Evolutionary conservation across 2,797 vertebrate species (phyloP).

Genomic region (Allobates femoralis): DNA sequence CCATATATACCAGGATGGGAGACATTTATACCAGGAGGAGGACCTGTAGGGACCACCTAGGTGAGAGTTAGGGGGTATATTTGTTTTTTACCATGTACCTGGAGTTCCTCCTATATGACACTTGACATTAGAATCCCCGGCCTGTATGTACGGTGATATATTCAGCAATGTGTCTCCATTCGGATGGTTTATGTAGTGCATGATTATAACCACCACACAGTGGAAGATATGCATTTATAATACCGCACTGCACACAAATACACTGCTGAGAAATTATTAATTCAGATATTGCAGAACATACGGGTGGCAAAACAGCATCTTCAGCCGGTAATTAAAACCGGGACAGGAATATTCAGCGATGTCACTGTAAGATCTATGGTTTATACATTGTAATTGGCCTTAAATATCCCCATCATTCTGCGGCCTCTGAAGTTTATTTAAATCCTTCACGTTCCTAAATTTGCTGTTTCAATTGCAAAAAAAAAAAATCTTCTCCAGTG

Average conservation of each 20-base stretch:
- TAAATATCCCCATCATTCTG: constrained; percentile 67
- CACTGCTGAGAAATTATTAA: constrained; percentile 16
- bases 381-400: constrained; percentile 65
- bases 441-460: constrained; percentile 69
- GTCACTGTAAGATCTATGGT: constrained; percentile 54
- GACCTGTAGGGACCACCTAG: too few species aligned
- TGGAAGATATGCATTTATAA: neutral
- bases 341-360: constrained; percentile 49
- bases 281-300: neutral
- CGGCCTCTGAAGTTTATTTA: constrained; percentile 64
- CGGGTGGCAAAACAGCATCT: neutral
- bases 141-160: neutral
- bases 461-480: constrained; percentile 64
- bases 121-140: neutral
- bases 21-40: too few species aligned
- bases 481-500: constrained; percentile 66
- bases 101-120: neutral
- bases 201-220: neutral
- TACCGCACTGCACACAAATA: neutral
- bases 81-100: too few species aligned
- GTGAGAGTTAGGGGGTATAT: too few species aligned
- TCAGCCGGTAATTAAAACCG: constrained; percentile 38
- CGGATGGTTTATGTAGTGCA: neutral
- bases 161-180: neutral
- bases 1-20: too few species aligned